Conservation (phyloP, 2,888 invertebrate species). For the Nomada goodeniana region DNA sequence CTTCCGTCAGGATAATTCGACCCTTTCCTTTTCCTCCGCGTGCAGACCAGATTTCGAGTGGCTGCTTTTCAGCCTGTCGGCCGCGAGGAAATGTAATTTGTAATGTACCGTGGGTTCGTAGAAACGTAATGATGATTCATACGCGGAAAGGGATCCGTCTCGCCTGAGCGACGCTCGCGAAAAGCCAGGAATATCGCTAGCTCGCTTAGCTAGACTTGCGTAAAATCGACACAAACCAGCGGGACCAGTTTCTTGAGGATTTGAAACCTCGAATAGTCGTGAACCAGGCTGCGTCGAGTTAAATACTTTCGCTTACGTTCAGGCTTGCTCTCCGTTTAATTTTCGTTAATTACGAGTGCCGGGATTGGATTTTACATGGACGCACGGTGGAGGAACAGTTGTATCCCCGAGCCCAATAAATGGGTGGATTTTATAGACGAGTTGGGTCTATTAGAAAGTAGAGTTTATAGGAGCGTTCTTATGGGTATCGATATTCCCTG, state of each 20-base stretch:
- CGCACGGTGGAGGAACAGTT: too few species aligned
- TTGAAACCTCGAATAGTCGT: not conserved
- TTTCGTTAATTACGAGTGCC: not conserved
- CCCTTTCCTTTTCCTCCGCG: conserved; percentile 63
- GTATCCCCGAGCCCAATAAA: not conserved
- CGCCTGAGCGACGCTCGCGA: conserved; percentile 67
- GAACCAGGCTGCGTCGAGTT: not conserved
- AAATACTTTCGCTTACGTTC: not conserved
- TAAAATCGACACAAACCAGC: conserved; percentile 32
- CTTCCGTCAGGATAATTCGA: conserved; percentile 72
- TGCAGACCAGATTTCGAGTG: conserved; percentile 53
- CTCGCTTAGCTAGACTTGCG: conserved; percentile 20
- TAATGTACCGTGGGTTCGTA: conserved; percentile 59
- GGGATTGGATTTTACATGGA: not conserved
- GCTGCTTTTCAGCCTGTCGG: conserved; percentile 57
- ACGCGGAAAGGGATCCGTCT: conserved; percentile 70
- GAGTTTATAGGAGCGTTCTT: too few species aligned
- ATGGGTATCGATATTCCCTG: too few species aligned
- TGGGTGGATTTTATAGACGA: not conserved
- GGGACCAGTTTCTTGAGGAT: not conserved
- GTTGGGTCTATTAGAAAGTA: too few species aligned
- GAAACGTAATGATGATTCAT: conserved; percentile 71
- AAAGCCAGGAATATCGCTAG: conserved; percentile 53
- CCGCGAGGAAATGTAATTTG: conserved; percentile 60
- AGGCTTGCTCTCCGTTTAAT: too few species aligned